Conservation (phyloP, 1,140 invertebrate species). For the Megathymus violae region DNA sequence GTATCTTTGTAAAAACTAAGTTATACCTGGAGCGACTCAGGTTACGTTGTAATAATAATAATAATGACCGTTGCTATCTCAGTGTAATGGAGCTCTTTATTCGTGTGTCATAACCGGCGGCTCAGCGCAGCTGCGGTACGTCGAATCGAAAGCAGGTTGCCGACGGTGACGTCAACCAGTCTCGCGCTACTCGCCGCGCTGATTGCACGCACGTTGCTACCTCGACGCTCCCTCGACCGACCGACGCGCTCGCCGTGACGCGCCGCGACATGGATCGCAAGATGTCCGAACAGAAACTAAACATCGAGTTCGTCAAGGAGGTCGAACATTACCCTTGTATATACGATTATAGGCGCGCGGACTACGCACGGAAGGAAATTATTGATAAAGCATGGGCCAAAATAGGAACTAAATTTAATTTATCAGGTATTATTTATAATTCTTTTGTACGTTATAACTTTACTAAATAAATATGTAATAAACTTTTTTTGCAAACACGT, state of each 20-base stretch:
- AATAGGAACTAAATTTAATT: neutral
- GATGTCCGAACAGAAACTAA: conserved; percentile 7
- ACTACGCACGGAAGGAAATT: conserved; percentile 6
- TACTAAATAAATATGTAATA: neutral
- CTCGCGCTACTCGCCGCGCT: conserved; percentile 1
- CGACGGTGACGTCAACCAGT: conserved; percentile 4
- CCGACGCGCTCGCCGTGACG: too few species aligned
- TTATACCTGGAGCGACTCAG: neutral
- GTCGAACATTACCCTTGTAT: conserved; percentile 3
- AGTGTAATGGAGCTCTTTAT: neutral
- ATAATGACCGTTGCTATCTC: neutral
- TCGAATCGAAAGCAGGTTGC: conserved; percentile 8
- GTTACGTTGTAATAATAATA: neutral
- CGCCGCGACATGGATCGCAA: too few species aligned
- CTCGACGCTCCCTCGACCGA: neutral
- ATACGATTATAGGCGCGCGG: neutral
- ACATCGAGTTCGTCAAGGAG: conserved; percentile 15
- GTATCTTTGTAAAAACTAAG: neutral
- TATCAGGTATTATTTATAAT: neutral
- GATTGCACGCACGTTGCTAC: conserved; percentile 3
- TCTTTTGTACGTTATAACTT: neutral
- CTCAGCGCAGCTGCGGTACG: neutral
- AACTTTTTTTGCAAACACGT: too few species aligned
- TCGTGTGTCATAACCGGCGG: neutral
- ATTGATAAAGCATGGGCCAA: conserved; percentile 4